Base-by-base conservation (phyloP, 2,113 vertebrate species). In the Onychorhynchus coronatus region DNA sequence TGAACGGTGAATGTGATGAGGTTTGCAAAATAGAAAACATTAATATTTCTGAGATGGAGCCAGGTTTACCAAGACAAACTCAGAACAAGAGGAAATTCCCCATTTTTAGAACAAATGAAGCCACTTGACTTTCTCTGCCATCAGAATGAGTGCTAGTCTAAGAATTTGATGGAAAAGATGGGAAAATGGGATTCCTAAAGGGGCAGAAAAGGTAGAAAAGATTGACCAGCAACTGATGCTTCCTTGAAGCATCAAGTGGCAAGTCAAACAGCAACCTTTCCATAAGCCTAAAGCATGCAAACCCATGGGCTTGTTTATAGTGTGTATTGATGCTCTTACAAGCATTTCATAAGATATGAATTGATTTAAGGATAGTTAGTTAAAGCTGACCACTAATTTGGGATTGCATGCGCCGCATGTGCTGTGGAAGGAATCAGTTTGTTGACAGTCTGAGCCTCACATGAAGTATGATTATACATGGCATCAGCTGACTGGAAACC, bases 401-500 rank as follows among this genome's bases (percentile, higher is more conserved):
- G 65, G 53, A 12, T 65, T 95, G 74, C 5, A 7, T 74, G 52
- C 46, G 53, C 63, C 1, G 0, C 30, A 50, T 1, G 1, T 72
- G 31, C 50, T 9, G 10, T 50, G 49, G 59, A 87, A 93, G 62
- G 46, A 61, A 73, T 58, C 65, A n/a, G n/a, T 78, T 83, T 75
- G 52, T 39, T 4, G 8, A 31, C 63, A 53, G 25, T 28, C 35
- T 79, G 50, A 92, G 49, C 39, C 67, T 67, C 27, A 52, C 39
- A 25, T 33, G 52, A 31, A 62, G 59, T 33, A 55, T 88, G 80
- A 67, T 80, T 83, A 52, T 18, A 65, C 25, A 37, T 3, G 16
- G 53, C 52, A 89, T 95, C 91, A 97, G 91, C 86, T 95, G 94
- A 96, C 76, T 91, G 73, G 59, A 93, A 93, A 91, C 35, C 12